These are phyloP conservation scores for Pagrus major DNA, from an alignment of 2,113 vertebrate genomes.

Conservation along the genomic window DNA sequence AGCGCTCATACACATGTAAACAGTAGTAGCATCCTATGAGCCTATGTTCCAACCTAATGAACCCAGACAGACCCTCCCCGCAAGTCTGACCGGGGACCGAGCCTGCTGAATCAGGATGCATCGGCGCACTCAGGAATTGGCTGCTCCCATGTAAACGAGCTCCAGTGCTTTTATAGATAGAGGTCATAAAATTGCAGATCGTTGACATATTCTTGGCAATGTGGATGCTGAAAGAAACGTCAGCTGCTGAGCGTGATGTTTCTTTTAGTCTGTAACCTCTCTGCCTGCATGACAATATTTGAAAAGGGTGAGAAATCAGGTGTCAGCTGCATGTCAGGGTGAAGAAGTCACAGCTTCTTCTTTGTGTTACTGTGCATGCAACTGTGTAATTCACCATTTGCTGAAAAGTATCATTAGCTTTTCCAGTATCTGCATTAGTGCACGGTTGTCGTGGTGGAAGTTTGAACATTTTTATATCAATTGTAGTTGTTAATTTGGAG, in stretches of 20 bases:
- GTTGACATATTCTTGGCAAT: conserved; percentile 61
- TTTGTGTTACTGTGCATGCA: not conserved
- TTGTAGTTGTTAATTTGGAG: not conserved
- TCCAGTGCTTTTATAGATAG: conserved; percentile 36
- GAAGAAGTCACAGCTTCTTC: conserved; percentile 6
- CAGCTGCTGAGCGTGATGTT: conserved; percentile 47
- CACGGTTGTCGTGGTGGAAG: not conserved
- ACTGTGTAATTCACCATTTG: not conserved
- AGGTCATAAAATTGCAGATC: conserved; percentile 47
- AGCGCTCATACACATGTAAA: conserved; percentile 59
- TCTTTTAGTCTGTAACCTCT: conserved; percentile 48
- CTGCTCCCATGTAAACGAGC: conserved; percentile 22
- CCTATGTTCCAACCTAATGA: conserved; percentile 42
- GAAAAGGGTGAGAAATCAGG: conserved; percentile 2
- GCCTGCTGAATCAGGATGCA: conserved; percentile 33
- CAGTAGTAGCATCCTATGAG: conserved; percentile 51
- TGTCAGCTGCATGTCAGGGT: not conserved
- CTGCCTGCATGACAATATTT: not conserved
- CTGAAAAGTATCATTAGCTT: not conserved
- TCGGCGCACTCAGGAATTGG: conserved; percentile 17
- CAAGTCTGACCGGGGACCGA: conserved; percentile 11
- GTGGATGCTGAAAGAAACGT: conserved; percentile 52
- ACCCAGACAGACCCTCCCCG: conserved; percentile 26
- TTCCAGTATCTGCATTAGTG: not conserved
- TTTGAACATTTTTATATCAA: not conserved